Evolutionary conservation across 64 coral and sea anemone species (phyloP).

Genomic region (Porites lutea): DNA sequence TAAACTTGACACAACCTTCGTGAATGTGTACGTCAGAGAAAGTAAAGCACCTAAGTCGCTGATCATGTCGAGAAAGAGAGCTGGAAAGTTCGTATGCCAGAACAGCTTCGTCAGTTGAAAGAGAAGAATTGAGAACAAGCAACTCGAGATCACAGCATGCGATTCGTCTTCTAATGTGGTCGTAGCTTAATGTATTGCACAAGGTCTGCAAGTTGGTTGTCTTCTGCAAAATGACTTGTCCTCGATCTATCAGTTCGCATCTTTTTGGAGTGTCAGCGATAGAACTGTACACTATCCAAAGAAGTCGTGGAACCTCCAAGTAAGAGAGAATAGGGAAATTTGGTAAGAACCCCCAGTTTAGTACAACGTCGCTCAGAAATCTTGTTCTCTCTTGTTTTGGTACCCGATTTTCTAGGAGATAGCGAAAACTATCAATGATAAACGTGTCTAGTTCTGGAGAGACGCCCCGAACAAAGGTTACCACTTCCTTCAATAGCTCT

Average conservation of each 20-base stretch:
- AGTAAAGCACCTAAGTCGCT: not conserved
- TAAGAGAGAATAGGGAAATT: not conserved
- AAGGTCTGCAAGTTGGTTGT: not conserved
- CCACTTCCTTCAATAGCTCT: not conserved
- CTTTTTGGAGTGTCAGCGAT: no score
- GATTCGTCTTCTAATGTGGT: not conserved
- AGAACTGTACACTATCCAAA: not conserved
- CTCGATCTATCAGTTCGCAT: not conserved
- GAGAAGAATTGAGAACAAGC: conserved; percentile 5
- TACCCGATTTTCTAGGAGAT: not conserved
- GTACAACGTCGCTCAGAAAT: not conserved
- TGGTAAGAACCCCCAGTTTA: not conserved
- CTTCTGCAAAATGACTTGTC: not conserved
- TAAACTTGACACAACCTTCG: not conserved
- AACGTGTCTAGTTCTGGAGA: not conserved
- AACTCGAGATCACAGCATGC: not conserved
- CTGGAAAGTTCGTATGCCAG: not conserved
- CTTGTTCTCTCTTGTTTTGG: not conserved
- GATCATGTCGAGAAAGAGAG: no score
- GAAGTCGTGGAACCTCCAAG: conserved; percentile 5
- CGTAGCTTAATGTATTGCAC: no score
- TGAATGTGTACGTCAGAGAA: not conserved
- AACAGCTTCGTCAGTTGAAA: not conserved
- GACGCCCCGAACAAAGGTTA: not conserved
- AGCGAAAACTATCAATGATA: not conserved